A percentile compares a stretch with the other conserved stretches of the same genome.
Evolutionary conservation across 1,140 invertebrate species (phyloP).

Genomic region (Aphelenchoides besseyi): DNA sequence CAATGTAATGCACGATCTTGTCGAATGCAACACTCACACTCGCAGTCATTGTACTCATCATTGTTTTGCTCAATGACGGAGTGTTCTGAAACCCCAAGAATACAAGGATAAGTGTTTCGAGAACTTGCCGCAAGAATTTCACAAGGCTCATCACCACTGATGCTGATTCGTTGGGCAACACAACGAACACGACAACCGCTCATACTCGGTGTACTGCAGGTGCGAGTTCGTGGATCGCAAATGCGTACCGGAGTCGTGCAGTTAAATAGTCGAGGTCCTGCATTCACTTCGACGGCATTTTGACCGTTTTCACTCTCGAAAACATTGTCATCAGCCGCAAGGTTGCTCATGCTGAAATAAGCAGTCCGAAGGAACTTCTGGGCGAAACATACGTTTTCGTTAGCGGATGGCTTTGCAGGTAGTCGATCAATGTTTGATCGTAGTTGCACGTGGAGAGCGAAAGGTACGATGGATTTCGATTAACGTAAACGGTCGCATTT

Average conservation of each 20-base stretch:
- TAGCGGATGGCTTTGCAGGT: conserved; percentile 50
- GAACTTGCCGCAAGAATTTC: neutral
- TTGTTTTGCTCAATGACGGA: neutral
- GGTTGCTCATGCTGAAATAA: neutral
- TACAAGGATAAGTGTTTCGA: neutral
- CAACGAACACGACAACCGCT: neutral
- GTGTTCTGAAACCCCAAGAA: conserved; percentile 4
- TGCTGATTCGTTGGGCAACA: neutral
- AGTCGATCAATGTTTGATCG: conserved; percentile 54
- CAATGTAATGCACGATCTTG: neutral
- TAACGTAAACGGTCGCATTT: conserved; percentile 46
- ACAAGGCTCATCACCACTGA: neutral
- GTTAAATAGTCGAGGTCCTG: neutral
- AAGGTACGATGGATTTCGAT: conserved; percentile 49
- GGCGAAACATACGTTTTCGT: conserved; percentile 31
- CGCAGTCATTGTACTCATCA: neutral
- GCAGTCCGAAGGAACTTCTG: neutral
- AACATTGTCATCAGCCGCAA: neutral
- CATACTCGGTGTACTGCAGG: neutral
- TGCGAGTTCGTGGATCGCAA: neutral
- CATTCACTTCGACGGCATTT: neutral
- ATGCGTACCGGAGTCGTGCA: neutral
- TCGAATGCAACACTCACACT: neutral
- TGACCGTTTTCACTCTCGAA: neutral
- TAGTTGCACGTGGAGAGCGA: conserved; percentile 49